These are phyloP conservation scores for Diachasmimorpha longicaudata DNA, from an alignment of 1,140 invertebrate genomes.

Conservation along the genomic window DNA sequence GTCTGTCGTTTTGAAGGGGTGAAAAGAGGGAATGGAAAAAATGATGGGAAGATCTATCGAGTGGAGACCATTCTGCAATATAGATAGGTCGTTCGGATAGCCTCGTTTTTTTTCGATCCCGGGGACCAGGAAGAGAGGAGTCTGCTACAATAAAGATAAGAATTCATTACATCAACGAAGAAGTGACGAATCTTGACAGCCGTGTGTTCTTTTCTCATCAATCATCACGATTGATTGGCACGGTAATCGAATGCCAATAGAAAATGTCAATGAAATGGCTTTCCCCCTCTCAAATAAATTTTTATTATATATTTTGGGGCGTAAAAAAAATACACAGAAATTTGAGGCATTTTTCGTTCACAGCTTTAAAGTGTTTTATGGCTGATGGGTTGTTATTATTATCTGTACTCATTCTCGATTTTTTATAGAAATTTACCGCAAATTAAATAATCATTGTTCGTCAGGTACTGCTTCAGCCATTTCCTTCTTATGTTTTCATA, in stretches of 20 bases:
- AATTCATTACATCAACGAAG: background rate
- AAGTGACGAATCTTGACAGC: background rate
- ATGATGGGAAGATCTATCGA: background rate
- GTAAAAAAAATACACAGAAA: too few species aligned
- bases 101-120: background rate
- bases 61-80: background rate
- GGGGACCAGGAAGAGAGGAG: background rate
- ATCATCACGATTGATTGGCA: background rate
- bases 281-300: background rate
- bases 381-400: too few species aligned
- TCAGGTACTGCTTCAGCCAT: too few species aligned
- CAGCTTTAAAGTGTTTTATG: too few species aligned
- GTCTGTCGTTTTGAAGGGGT: background rate
- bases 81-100: background rate
- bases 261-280: background rate
- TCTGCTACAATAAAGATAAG: constrained; percentile 7
- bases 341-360: too few species aligned
- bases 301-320: too few species aligned
- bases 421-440: too few species aligned
- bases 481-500: too few species aligned
- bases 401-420: too few species aligned
- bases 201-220: background rate
- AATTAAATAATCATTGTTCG: too few species aligned
- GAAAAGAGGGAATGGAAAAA: background rate
- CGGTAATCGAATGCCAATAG: background rate